Conservation (phyloP, 2,888 invertebrate genomes). For the Schizaphis graminum region DNA sequence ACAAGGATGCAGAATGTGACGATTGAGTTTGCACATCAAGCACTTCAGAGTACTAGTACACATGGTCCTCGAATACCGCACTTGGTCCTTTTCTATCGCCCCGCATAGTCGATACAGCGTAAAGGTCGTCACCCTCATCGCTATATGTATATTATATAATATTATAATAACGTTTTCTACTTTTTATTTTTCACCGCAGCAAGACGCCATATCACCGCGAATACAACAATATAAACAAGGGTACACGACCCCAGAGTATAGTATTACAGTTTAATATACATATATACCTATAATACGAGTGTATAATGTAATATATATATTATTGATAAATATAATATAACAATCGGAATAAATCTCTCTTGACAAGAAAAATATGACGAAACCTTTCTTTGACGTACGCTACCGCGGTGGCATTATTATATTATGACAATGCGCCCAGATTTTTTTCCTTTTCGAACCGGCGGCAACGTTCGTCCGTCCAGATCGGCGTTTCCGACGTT, state of each 20-base stretch:
- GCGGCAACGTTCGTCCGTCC: not conserved
- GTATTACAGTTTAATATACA: not conserved
- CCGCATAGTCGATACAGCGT: not conserved
- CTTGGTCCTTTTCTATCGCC: not conserved
- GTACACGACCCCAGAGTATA: not conserved
- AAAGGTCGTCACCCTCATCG: constrained; percentile 11
- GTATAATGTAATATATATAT: not conserved
- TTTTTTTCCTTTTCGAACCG: not conserved
- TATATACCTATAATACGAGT: too few relatives aligned
- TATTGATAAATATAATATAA: not conserved
- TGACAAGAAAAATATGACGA: not conserved
- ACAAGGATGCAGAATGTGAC: not conserved
- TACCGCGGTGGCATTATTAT: not conserved
- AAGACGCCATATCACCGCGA: not conserved
- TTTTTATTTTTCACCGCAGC: not conserved
- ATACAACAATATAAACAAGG: not conserved
- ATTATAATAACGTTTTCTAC: not conserved
- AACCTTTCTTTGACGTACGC: not conserved
- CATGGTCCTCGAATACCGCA: not conserved
- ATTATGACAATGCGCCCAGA: not conserved
- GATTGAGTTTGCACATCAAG: not conserved
- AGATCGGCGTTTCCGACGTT: not conserved
- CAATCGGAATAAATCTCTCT: not conserved
- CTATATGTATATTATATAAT: not conserved
- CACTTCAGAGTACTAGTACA: not conserved